phyloP scores from a whole-genome alignment of 2,888 invertebrate genomes.

The Baccha elongata region DNA sequence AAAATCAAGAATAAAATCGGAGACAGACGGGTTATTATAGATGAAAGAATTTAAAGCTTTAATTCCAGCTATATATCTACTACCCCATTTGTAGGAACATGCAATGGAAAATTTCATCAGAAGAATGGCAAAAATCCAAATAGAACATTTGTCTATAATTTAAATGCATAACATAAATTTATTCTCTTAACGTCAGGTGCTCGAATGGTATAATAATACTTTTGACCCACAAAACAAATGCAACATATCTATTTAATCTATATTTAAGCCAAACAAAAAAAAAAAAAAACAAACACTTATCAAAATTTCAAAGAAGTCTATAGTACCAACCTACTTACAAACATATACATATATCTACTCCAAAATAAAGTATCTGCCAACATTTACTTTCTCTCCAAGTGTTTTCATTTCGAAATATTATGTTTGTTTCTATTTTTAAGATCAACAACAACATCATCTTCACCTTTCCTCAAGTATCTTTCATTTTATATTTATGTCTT shows the following conservation, averaged over 20 bases:
- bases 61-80: too few species aligned
- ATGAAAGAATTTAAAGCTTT: too few species aligned
- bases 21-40: too few species aligned
- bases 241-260: neutral
- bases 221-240: neutral
- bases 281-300: neutral
- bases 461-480: neutral
- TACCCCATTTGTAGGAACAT: too few species aligned
- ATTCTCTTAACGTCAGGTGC: too few species aligned
- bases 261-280: neutral
- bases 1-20: too few species aligned
- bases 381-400: neutral
- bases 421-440: slow-evolving; percentile 33
- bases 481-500: neutral
- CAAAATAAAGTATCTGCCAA: neutral
- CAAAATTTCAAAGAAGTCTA: neutral
- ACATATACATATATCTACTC: neutral
- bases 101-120: too few species aligned
- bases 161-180: too few species aligned
- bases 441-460: slow-evolving; percentile 8
- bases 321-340: too few species aligned
- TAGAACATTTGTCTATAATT: too few species aligned
- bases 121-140: too few species aligned
- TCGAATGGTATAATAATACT: too few species aligned
- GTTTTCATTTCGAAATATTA: slow-evolving; percentile 6